Evolutionary conservation across 1,140 invertebrate genomes (phyloP).

Genomic region (Calliphora vicina): DNA sequence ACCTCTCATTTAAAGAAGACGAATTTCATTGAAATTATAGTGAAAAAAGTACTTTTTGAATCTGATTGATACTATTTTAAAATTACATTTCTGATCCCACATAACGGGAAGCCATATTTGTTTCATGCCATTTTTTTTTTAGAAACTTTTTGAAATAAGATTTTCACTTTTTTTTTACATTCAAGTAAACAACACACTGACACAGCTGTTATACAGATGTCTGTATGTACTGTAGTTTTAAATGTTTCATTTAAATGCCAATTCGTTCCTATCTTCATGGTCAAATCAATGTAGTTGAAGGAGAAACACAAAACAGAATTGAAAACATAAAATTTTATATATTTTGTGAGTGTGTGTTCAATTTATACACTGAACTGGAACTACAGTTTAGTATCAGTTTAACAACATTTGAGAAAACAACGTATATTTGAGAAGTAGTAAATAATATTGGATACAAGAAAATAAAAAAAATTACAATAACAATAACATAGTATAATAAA

Average conservation of each 20-base stretch:
- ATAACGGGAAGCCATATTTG: constrained; percentile 36
- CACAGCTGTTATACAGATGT: not conserved
- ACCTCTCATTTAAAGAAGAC: too few relatives aligned
- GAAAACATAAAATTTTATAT: not conserved
- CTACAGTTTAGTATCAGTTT: constrained; percentile 40
- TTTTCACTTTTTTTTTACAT: constrained; percentile 29
- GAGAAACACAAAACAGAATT: constrained; percentile 9
- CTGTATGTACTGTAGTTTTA: constrained; percentile 9
- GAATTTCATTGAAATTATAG: too few relatives aligned
- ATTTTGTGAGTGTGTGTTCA: not conserved
- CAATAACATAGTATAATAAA: not conserved
- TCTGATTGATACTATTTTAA: too few relatives aligned
- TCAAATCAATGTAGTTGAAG: constrained; percentile 30
- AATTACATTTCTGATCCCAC: too few relatives aligned
- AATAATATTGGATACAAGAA: too few relatives aligned
- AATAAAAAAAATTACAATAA: not conserved
- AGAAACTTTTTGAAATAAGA: not conserved
- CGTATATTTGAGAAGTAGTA: constrained; percentile 10
- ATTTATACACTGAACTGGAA: constrained; percentile 7
- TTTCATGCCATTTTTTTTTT: not conserved
- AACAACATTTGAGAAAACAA: constrained; percentile 39
- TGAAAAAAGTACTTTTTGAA: too few relatives aligned
- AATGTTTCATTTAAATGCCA: not conserved
- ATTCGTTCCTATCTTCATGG: constrained; percentile 27
- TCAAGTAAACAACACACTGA: not conserved